Evolutionary conservation across 1,140 invertebrate genomes (phyloP).

Genomic region (Drosophila willistoni): DNA sequence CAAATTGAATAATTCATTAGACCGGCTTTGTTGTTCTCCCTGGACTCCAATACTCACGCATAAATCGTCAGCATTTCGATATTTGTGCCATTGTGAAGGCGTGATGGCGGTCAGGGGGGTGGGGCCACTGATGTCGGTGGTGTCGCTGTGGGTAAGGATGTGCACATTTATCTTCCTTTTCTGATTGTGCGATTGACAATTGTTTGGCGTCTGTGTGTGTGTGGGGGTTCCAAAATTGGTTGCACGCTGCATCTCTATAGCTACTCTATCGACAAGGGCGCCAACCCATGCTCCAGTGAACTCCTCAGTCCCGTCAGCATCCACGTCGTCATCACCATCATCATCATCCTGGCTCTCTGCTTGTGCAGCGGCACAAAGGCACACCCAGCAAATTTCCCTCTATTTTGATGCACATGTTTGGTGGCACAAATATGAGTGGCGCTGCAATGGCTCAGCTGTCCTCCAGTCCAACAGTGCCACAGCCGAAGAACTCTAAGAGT

Average conservation of each 20-base stretch:
- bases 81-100: neutral
- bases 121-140: neutral
- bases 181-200: slow-evolving; percentile 12
- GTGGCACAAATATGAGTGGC: neutral
- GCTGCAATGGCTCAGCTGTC: neutral
- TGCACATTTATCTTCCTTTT: neutral
- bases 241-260: neutral
- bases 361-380: slow-evolving; percentile 2
- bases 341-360: neutral
- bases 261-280: neutral
- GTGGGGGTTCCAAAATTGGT: slow-evolving; percentile 5
- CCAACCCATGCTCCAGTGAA: neutral
- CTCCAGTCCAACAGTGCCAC: neutral
- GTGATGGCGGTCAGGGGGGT: neutral
- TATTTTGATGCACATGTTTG: slow-evolving; percentile 2
- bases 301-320: neutral
- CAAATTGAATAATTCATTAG: slow-evolving; percentile 19
- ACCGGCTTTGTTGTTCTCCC: slow-evolving; percentile 14
- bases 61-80: neutral
- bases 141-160: neutral
- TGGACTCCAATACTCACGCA: slow-evolving; percentile 2
- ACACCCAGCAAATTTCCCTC: slow-evolving; percentile 14
- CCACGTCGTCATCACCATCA: neutral
- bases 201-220: neutral
- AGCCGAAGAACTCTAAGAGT: neutral